A percentile compares a stretch with the other conserved stretches of the same genome.
These are phyloP conservation scores for Myotis findleyi DNA, from an alignment of 2,797 vertebrate genomes.

Conservation along the genomic window DNA sequence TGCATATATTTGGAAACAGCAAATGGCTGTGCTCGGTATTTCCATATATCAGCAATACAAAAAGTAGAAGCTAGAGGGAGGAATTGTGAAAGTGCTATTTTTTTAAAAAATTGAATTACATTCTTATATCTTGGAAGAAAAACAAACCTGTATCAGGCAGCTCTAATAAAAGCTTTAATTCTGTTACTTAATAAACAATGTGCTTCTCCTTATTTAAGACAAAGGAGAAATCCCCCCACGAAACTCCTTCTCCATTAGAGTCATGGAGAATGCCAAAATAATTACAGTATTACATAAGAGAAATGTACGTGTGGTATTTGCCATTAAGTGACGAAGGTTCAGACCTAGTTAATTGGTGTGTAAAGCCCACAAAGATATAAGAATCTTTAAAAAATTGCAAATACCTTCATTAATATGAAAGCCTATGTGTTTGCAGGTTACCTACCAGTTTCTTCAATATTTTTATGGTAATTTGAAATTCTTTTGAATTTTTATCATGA, in stretches of 20 bases:
- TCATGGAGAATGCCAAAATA: conserved; percentile 51
- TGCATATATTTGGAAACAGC: conserved; percentile 64
- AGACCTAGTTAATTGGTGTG: neutral
- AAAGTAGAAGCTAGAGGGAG: neutral
- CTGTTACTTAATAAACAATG: conserved; percentile 65
- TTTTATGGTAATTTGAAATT: conserved; percentile 14
- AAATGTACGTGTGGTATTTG: neutral
- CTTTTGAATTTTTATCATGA: neutral
- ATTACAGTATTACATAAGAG: neutral
- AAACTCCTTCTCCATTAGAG: conserved; percentile 66
- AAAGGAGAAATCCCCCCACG: conserved; percentile 52
- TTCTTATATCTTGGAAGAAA: conserved; percentile 45
- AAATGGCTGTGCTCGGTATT: neutral
- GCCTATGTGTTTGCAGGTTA: neutral
- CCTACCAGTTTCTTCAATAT: neutral
- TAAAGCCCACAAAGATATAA: neutral
- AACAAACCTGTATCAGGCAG: conserved; percentile 28
- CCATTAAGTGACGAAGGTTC: conserved; percentile 29
- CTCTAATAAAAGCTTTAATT: conserved; percentile 57
- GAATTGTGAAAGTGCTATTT: conserved; percentile 29
- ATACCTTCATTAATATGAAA: conserved; percentile 8
- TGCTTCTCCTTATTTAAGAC: conserved; percentile 56
- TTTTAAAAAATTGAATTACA: neutral
- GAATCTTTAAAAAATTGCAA: conserved; percentile 5
- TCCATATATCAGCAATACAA: conserved; percentile 36